Base-by-base conservation (phyloP, 2,797 vertebrate species). In the Schizopygopsis pylzovi region DNA sequence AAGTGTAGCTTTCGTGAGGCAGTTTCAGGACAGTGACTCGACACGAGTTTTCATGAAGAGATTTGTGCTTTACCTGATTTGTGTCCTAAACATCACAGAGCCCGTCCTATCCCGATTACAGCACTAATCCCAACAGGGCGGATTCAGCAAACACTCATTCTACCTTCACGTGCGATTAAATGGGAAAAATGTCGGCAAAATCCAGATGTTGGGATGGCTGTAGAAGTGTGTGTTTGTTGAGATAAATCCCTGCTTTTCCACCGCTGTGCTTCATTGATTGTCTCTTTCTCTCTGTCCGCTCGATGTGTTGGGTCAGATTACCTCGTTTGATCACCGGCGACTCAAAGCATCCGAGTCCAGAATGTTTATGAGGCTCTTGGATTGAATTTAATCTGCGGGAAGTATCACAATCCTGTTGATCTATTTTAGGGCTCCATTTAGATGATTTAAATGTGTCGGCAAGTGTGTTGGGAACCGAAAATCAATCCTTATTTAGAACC, bases 51-150 rank as follows among this genome's bases (percentile, higher is more conserved):
- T 25, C 56, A 59, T 15, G n/a, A 59, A 79, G 56, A 54, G 20
- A 47, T 67, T 25, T 59, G 28, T 52, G 8, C 15, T 70, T 47
- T 22, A 85, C 22, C n/a, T 71, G 83, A 61, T 54, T 85, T 45
- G 63, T 70, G 37, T 70, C 15, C 63, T 56, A 33, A 28, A 6
- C 49, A 10, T 47, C 65, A 5, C 52, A 79, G 8, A 90, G 87
- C 87, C 91, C 86, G 88, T 90, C 79, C 85, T 88, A 87, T 41
- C 61, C 85, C 68, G 93, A 95, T 94, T 94, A 94, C 87, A 87
- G 73, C 93, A 89, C 81, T 95, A 95, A 95, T 95, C 93, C 93
- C 92, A 94, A 91, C 92, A 92, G 92, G 93, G 91, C 91, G 91
- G 91, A 90, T 93, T 93, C 88, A 16, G 84, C 87, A 77, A 84